Evolutionary conservation across 2,113 vertebrate species (phyloP).

Genomic region (Lynx canadensis): DNA sequence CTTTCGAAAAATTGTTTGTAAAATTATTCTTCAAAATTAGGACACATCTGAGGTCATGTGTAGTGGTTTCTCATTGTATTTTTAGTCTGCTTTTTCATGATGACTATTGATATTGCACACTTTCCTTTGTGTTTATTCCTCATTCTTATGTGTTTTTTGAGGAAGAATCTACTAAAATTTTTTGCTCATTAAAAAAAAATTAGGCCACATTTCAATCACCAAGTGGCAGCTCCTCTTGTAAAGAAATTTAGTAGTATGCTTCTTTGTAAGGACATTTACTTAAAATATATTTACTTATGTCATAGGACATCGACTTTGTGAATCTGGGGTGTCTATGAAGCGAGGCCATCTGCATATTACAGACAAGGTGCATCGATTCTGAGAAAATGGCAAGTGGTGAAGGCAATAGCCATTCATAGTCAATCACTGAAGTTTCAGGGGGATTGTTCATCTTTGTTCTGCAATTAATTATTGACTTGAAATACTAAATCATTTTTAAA

Average conservation of each 20-base stretch:
- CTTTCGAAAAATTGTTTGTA: background rate
- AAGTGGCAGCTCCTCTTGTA: background rate
- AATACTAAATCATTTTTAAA: conserved; percentile 8
- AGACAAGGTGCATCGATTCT: no score
- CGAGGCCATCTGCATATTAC: background rate
- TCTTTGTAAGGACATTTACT: background rate
- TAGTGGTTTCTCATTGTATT: no score
- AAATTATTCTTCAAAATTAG: background rate
- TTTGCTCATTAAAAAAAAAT: background rate
- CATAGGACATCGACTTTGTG: background rate
- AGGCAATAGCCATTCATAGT: background rate
- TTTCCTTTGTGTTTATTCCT: no score
- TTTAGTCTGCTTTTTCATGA: no score
- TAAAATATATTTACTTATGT: background rate
- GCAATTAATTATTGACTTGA: background rate
- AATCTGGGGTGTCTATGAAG: background rate
- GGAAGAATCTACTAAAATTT: no score
- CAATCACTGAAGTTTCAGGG: background rate
- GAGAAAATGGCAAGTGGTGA: background rate
- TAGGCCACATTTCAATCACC: background rate
- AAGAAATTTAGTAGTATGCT: background rate
- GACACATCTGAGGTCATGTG: no score
- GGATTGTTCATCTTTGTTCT: background rate
- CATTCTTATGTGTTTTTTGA: no score
- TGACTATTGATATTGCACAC: no score